Base-by-base conservation (phyloP, 2,797 vertebrate species). In the Crotalus adamanteus region DNA sequence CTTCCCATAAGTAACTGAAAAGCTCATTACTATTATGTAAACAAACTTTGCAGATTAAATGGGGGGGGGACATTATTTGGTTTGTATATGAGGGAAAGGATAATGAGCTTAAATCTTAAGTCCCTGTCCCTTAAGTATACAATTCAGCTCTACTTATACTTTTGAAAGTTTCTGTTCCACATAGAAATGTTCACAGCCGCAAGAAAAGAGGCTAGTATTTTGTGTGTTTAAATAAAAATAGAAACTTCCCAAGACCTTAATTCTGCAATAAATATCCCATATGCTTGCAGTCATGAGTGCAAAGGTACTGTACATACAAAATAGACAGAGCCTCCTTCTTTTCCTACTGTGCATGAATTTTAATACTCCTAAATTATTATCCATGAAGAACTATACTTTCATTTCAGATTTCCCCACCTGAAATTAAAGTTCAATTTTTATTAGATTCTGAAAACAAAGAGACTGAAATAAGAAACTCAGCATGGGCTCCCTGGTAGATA, bases 391-490 rank as follows among this genome's bases (percentile, higher is more conserved):
- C 28, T 53, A 4, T 16, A 56, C 22, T 92, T 86, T 78, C 6
- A 60, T 18, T 92, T 55, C 8, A 85, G 13, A 25, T 55, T 16
- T 4, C 6, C 2, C 13, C 55, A 57, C 69, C 69, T 73, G 55
- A 60, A 83, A n/a, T 22, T 47, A 42, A 91, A 51, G 60, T 65
- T 87, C 91, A 28, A 25, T n/a, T 92, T 55, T 93, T 89, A 55
- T 18, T 53, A 57, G 63, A 28, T 87, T 89, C 22, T 69, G 47
- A n/a, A 47, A 69, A 92, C n/a, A 12, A 85, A 6, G 0, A 0
- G 22, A 31, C 37, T 28, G n/a, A n/a, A 88, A 8, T 60, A 53
- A 87, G 65, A 63, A 94, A 86, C n/a, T 59, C 20, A n/a, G 31
- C 87, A 51, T 60, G 55, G 14, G 9, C 69, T 55, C 85, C 13